phyloP scores from a whole-genome alignment of 2,797 vertebrate species.

The Echeneis naucrates region DNA sequence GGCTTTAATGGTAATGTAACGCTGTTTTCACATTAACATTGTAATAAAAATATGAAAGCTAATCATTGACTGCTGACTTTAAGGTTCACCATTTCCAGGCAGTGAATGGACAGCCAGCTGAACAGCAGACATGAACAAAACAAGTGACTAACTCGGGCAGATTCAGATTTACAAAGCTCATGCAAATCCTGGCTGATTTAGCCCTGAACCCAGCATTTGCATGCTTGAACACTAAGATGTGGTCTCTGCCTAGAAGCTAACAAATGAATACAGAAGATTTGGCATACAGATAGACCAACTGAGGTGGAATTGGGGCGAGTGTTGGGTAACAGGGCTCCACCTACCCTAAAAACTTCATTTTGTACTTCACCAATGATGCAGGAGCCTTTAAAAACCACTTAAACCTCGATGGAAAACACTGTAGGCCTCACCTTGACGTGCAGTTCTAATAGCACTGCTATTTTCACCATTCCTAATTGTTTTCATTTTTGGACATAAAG shows the following conservation, averaged over 20 bases:
- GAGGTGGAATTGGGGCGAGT: constrained; percentile 4
- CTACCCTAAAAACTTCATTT: constrained; percentile 14
- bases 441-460: neutral
- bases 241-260: constrained; percentile 12
- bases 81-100: constrained; percentile 49
- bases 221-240: constrained; percentile 17
- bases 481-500: neutral
- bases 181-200: constrained; percentile 52
- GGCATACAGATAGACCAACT: constrained; percentile 13
- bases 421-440: neutral
- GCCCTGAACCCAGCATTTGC: neutral
- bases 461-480: too few species aligned
- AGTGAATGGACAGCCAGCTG: constrained; percentile 3
- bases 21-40: constrained; percentile 13
- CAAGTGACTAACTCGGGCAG: constrained; percentile 1
- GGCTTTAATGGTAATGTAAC: constrained; percentile 44
- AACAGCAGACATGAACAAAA: neutral
- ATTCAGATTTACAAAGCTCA: constrained; percentile 58
- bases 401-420: constrained; percentile 11
- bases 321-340: constrained; percentile 6
- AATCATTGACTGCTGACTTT: constrained; percentile 25
- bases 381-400: neutral
- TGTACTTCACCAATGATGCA: constrained; percentile 29
- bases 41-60: constrained; percentile 57
- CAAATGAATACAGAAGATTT: constrained; percentile 23